phyloP scores from a whole-genome alignment of 2,888 invertebrate genomes.

The Erebia aethiops region DNA sequence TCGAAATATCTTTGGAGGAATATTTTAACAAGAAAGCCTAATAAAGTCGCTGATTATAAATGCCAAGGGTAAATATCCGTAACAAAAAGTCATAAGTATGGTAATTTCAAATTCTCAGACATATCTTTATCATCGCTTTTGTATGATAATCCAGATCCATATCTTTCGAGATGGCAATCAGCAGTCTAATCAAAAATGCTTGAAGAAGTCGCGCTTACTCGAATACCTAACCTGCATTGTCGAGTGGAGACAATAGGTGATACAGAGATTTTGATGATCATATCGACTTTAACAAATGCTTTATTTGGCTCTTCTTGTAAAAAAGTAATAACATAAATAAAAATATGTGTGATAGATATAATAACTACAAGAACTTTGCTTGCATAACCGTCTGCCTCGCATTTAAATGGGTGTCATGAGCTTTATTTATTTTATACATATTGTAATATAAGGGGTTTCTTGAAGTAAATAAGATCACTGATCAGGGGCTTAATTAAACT shows the following conservation, averaged over 20 bases:
- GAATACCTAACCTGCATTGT: constrained; percentile 54
- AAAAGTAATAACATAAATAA: neutral
- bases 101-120: constrained; percentile 27
- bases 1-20: neutral
- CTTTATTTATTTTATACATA: too few relatives aligned
- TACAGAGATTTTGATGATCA: constrained; percentile 61
- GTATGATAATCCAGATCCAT: constrained; percentile 36
- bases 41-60: constrained; percentile 18
- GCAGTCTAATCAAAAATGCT: constrained; percentile 35
- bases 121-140: constrained; percentile 35
- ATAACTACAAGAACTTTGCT: neutral
- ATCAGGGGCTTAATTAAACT: too few relatives aligned
- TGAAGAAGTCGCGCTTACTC: constrained; percentile 42
- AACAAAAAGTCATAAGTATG: constrained; percentile 25
- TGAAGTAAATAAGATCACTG: too few relatives aligned
- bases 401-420: too few relatives aligned
- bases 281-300: constrained; percentile 52
- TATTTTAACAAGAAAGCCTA: constrained; percentile 14
- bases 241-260: constrained; percentile 60
- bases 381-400: neutral
- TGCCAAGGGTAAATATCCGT: constrained; percentile 19
- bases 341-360: neutral
- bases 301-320: constrained; percentile 18
- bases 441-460: too few relatives aligned
- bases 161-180: constrained; percentile 38